Base-by-base conservation (phyloP, 2,888 invertebrate species). In the Sesamia inferens region DNA sequence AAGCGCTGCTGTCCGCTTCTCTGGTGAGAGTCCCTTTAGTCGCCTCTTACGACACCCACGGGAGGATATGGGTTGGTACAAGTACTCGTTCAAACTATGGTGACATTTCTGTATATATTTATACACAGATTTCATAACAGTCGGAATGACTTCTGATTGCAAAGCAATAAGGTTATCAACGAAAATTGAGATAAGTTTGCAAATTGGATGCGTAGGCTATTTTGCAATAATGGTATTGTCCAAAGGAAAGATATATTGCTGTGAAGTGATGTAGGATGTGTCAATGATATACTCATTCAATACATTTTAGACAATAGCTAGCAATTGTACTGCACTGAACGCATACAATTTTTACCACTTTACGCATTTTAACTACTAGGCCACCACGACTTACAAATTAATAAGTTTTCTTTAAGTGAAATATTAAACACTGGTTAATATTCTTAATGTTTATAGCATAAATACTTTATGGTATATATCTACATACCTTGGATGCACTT, bases 401-500 rank as follows among this genome's bases (percentile, higher is more conserved):
- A n/a, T n/a, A n/a, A n/a, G n/a, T 51, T 51, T 51, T 51, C 51
- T 19, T 8, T 51, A 19, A 51, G 19, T 8, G 51, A 19, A 51
- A 51, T 19, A 19, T 51, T 8, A 51, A 51, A 8, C 19, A n/a
- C n/a, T 4, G 10, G n/a, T n/a, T n/a, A 0, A n/a, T 10, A 54
- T 54, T n/a, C n/a, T 1, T 54, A 54, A 19, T n/a, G 4, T n/a
- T 1, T 8, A 8, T 54, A 54, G n/a, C 51, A 54, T 2, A 54
- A 54, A 54, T 10, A n/a, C 51, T 54, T 54, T 54, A n/a, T 54
- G n/a, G 10, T n/a, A 0, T 1, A n/a, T 16, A 10, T 4, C 2
- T 31, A 31, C 88, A 80, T 92, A 97, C 92, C 98, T 97, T 10
- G 98, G 98, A 95, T 98, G 98, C n/a, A 98, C 98, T 94, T 98